Percentiles rank a stretch among this genome's conserved stretches.
phyloP scores from a whole-genome alignment of 2,888 invertebrate species.

The Pristionchus mayeri region DNA sequence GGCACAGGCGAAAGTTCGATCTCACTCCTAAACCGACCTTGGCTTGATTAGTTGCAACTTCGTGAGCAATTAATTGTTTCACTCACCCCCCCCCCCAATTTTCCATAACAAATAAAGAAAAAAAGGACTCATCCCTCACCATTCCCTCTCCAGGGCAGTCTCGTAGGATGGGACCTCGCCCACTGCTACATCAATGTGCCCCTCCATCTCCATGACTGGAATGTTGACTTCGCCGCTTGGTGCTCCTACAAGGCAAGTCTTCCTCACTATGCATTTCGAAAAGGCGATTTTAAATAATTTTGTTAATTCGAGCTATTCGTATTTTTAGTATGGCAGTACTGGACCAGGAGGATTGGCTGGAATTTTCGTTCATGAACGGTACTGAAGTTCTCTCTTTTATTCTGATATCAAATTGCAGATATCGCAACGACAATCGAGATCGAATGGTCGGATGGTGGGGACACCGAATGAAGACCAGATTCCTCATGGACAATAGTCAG shows the following conservation, averaged over 20 bases:
- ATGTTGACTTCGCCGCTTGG: constrained; percentile 82
- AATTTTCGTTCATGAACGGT: constrained; percentile 79
- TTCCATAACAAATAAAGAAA: too few relatives aligned
- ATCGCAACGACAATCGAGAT: constrained; percentile 75
- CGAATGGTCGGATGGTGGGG: constrained; percentile 81
- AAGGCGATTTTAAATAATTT: background rate
- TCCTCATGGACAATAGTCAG: constrained; percentile 78
- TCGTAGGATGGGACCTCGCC: constrained; percentile 81
- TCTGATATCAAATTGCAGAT: constrained; percentile 44
- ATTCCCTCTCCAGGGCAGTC: constrained; percentile 78
- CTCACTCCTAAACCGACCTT: background rate
- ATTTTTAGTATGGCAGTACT: constrained; percentile 67
- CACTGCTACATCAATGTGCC: constrained; percentile 81
- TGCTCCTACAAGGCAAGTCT: constrained; percentile 79
- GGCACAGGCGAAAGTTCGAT: constrained; percentile 78
- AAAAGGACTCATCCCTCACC: too few relatives aligned
- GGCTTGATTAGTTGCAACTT: too few relatives aligned
- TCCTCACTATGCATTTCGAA: background rate
- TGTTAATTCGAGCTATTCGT: background rate
- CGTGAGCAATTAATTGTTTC: too few relatives aligned
- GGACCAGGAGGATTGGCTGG: constrained; percentile 79
- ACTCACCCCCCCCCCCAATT: too few relatives aligned
- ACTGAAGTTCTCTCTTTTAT: constrained; percentile 54
- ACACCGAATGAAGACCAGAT: constrained; percentile 79
- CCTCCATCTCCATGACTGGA: constrained; percentile 80